Conservation (phyloP, 2,888 invertebrate species). For the Hoplodrina blanda region DNA sequence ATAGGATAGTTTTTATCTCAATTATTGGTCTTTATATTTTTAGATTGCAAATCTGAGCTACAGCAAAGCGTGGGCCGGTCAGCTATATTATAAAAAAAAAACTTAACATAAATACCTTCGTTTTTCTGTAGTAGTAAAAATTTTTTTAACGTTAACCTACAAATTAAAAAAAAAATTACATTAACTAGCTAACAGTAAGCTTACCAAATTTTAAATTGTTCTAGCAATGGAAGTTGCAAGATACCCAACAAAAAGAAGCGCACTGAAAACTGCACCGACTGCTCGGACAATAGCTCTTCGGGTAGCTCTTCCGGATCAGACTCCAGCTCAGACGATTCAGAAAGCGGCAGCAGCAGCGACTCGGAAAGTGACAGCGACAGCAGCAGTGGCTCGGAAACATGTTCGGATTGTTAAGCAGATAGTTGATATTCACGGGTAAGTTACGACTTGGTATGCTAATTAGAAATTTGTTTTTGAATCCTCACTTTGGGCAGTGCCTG, state of each 20-base stretch:
- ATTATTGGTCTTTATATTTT: no score
- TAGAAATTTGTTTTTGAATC: neutral
- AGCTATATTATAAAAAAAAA: no score
- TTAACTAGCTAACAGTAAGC: no score
- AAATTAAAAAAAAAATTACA: no score
- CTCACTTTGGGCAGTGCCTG: conserved; percentile 10
- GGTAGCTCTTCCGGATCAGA: conserved; percentile 79
- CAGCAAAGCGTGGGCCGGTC: no score
- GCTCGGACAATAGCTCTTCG: conserved; percentile 78
- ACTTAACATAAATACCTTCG: no score
- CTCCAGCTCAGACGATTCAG: conserved; percentile 76
- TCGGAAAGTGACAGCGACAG: conserved; percentile 79
- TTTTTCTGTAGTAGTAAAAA: no score
- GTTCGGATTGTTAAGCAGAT: conserved; percentile 72
- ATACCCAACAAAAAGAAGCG: conserved; percentile 84
- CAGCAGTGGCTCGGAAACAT: conserved; percentile 75
- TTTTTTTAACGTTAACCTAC: no score
- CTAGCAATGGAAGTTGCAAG: conserved; percentile 82
- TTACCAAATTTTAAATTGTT: conserved; percentile 20
- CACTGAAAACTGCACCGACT: conserved; percentile 76
- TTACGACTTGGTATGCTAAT: conserved; percentile 71
- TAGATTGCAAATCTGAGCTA: no score
- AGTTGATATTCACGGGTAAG: conserved; percentile 62
- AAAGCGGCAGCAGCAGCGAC: conserved; percentile 76
- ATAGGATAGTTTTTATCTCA: no score